These are phyloP conservation scores for Poecilus cupreus DNA, from an alignment of 2,888 invertebrate genomes.

Conservation along the genomic window DNA sequence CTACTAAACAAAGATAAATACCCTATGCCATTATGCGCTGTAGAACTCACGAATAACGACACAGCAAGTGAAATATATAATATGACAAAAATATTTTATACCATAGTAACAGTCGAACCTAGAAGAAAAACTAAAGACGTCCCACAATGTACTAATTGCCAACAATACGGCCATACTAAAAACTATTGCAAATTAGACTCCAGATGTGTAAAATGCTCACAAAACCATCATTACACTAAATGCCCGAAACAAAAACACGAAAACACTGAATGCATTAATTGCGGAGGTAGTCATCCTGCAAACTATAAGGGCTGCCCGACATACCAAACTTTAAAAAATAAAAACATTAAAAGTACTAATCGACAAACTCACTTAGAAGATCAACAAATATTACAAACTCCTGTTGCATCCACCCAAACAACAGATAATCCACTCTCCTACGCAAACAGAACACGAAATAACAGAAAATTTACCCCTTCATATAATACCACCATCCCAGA, in stretches of 20 bases:
- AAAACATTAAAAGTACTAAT: neutral
- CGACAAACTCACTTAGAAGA: neutral
- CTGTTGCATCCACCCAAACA: neutral
- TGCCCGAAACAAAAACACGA: no score
- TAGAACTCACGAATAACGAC: no score
- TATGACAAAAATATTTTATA: neutral
- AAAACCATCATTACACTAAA: no score
- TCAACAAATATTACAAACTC: neutral
- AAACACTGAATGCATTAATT: no score
- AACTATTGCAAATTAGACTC: slow-evolving; percentile 2
- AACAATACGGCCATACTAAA: slow-evolving; percentile 3
- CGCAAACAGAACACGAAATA: neutral
- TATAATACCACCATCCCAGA: no score
- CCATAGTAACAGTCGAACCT: neutral
- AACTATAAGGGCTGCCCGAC: no score
- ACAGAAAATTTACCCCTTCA: neutral
- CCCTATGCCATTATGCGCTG: no score
- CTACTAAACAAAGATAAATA: no score
- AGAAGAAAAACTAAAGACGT: neutral
- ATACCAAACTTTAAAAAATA: neutral
- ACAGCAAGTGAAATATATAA: neutral
- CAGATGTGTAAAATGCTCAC: neutral
- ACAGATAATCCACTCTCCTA: neutral
- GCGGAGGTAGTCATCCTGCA: no score
- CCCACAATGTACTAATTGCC: neutral